Conservation (phyloP, 2,888 invertebrate genomes). For the Pemphredon lugubris region DNA sequence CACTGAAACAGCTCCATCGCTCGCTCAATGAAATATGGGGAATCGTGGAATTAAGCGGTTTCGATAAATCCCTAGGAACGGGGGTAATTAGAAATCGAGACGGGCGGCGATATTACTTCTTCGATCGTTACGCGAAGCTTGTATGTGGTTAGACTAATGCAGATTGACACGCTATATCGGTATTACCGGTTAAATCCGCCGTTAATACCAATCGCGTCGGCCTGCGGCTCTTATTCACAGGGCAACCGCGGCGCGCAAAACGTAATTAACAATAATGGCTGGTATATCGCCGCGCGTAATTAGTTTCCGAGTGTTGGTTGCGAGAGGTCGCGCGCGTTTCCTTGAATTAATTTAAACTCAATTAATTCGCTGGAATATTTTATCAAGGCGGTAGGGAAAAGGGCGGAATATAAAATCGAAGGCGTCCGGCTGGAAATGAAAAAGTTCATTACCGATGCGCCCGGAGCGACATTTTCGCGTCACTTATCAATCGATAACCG, state of each 20-base stretch:
- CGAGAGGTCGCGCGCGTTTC: conserved; percentile 23
- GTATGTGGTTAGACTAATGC: conserved; percentile 51
- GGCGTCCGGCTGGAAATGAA: background rate
- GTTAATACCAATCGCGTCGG: conserved; percentile 50
- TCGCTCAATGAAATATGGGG: conserved; percentile 4
- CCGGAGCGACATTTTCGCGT: no score
- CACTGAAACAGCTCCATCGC: conserved; percentile 1
- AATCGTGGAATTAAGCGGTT: conserved; percentile 1
- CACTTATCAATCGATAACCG: no score
- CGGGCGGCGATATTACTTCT: conserved; percentile 45
- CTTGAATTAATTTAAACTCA: conserved; percentile 28
- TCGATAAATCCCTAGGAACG: background rate
- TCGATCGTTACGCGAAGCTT: conserved; percentile 35
- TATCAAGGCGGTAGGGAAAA: background rate
- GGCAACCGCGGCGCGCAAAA: conserved; percentile 39
- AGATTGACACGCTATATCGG: conserved; percentile 63
- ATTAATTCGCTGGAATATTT: conserved; percentile 5
- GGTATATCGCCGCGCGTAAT: conserved; percentile 44
- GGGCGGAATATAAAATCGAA: background rate
- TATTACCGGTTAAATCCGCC: conserved; percentile 58
- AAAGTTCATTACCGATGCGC: background rate
- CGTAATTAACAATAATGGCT: conserved; percentile 61
- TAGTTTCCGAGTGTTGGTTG: conserved; percentile 44
- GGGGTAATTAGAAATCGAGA: conserved; percentile 53
- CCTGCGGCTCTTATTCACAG: conserved; percentile 34